Base-by-base conservation (phyloP, 2,797 vertebrate genomes). In the Hipposideros larvatus region DNA sequence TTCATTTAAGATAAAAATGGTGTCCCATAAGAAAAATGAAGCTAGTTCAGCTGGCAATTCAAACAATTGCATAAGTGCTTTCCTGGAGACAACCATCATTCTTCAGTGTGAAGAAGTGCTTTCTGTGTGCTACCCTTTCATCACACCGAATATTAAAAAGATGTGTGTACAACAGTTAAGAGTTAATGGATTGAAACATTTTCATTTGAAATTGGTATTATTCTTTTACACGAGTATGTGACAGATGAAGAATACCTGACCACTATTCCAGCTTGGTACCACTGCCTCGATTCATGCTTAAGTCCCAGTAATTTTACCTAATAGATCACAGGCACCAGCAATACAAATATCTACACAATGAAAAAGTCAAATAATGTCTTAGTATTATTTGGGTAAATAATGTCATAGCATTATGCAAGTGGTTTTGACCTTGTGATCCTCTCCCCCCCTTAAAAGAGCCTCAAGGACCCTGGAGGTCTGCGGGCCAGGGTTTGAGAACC, bases 161-260 rank as follows among this genome's bases (percentile, higher is more conserved):
- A n/a, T 2, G 4, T 66, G 59, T 28, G 4, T 11, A 55, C 8
- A 21, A 18, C 26, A 19, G 48, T 37, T 31, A 41, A 48, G 46
- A 37, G 34, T 43, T 14, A 37, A 48, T 21, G 15, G n/a, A 59
- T 71, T 43, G 41, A 41, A 57, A 48, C 28, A 55, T 19, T 46
- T 34, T 37, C 37, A 26, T 26, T 37, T 61, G 34, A 24, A 87
- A 80, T 53, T 37, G 18, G 16, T 48, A 7, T 28, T 51, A 15
- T 16, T 48, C 65, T 77, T 71, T 11, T n/a, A 51, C 2, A 3
- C 0, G 7, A 37, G 1, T 19, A 0, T 15, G 19, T 14, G 37
- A 24, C 3, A 7, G 21, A 26, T 21, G 75, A 61, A 7, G 21
- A 57, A 70, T 15, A 5, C 37, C 19, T 59, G 7, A 13, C 34